Base-by-base conservation (phyloP, 2,888 invertebrate genomes). In the Tenthredo notha region DNA sequence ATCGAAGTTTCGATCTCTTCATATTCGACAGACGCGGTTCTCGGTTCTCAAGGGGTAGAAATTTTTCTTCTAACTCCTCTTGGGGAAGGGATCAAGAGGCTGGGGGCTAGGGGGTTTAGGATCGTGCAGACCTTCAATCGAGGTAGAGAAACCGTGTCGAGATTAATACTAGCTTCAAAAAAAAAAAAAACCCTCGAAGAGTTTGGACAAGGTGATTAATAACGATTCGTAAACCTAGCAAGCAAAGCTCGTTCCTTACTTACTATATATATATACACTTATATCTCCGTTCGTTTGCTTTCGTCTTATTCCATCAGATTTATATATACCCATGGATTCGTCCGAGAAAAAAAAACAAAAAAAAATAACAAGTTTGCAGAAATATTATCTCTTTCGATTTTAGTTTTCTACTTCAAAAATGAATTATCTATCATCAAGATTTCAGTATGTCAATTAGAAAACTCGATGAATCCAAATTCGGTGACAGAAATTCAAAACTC, bases 121-220 rank as follows among this genome's bases (percentile, higher is more conserved):
- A 37, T 74, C 37, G 43, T 74, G 67, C 33, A 33, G 67, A 33
- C 18, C 12, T 29, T 40, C 18, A 43, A 74, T 74, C 72, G 72
- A 74, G 72, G 40, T 21, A 10, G 72, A 74, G 80, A 80, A 29
- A 37, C 37, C 77, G 18, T 12, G 61, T 37, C 61, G 80, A 80
- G 80, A 80, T 80, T 80, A 80, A 80, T 80, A 40, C 61, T 6
- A 21, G 61, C 61, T 61, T 61, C 61, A 33, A 80, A 58, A 40
- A 61, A 50, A 33, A 80, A 58, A 40, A 61, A 50, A 43, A n/a
- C 12, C 37, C 61, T 80, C 80, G 40, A 80, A 80, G 61, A 61
- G 25, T 80, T 80, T 37, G 80, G 80, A 80, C 58, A 40, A 61
- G 80, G 80, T 80, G 58, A 80, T 80, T 80, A 80, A 61, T 80